Percentiles rank a stretch among this genome's conserved stretches.
Evolutionary conservation across 2,797 vertebrate species (phyloP).

Genomic region (Pangasius sanitwongsei): DNA sequence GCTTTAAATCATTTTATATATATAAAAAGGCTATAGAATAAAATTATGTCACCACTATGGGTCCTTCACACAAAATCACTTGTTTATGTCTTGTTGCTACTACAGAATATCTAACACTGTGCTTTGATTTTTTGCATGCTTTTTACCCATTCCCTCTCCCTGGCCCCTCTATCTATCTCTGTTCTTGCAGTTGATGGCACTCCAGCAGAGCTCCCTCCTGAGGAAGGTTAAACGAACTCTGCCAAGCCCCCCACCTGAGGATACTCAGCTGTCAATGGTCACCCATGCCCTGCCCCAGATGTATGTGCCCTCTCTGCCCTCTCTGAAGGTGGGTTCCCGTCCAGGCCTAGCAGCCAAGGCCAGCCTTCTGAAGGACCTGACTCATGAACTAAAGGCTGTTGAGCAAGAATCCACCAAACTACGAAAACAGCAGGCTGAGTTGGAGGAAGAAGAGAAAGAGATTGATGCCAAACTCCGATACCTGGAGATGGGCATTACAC

Average conservation of each 20-base stretch:
- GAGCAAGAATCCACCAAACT: conserved; percentile 98
- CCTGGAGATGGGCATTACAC: conserved; percentile 94
- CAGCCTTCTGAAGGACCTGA: conserved; percentile 93
- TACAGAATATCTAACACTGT: conserved; percentile 47
- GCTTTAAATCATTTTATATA: neutral
- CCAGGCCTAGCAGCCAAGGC: conserved; percentile 89
- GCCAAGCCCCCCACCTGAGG: conserved; percentile 97
- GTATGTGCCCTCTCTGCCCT: conserved; percentile 82
- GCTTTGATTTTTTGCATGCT: conserved; percentile 53
- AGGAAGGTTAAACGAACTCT: conserved; percentile 98
- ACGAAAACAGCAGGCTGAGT: conserved; percentile 95
- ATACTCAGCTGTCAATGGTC: conserved; percentile 87
- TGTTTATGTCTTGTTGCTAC: conserved; percentile 1
- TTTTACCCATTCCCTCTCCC: conserved; percentile 51
- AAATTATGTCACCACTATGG: neutral
- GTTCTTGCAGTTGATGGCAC: conserved; percentile 85
- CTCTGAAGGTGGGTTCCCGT: conserved; percentile 77
- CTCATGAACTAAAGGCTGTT: conserved; percentile 94
- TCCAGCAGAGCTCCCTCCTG: conserved; percentile 91
- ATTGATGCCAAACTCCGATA: conserved; percentile 98
- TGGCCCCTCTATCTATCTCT: conserved; percentile 69
- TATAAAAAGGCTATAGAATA: neutral
- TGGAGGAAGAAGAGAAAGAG: conserved; percentile 98
- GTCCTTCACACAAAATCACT: neutral
- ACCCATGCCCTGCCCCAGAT: conserved; percentile 87